phyloP scores from a whole-genome alignment of 2,888 invertebrate genomes.

The Xanthia icteritia region DNA sequence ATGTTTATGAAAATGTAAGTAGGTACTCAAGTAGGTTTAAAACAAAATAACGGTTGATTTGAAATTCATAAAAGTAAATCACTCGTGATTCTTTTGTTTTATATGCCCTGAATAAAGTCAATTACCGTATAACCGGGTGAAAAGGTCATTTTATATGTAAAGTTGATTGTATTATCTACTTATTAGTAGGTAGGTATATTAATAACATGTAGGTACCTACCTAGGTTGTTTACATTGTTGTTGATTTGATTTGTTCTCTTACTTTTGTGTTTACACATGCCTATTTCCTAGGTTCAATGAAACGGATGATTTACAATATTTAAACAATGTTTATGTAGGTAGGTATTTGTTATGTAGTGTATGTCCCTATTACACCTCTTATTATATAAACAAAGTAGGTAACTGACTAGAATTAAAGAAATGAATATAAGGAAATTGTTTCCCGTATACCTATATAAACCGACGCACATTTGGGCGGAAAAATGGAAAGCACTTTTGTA shows the following conservation, averaged over 20 bases:
- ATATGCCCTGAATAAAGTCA: neutral
- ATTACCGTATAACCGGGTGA: neutral
- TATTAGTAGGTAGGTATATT: neutral
- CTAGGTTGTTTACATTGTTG: neutral
- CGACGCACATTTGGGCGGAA: neutral
- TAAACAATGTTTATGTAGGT: neutral
- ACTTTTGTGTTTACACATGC: neutral
- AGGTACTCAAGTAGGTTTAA: neutral
- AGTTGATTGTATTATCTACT: neutral
- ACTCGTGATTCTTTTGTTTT: slow-evolving; percentile 14
- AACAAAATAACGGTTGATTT: neutral
- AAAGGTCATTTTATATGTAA: neutral
- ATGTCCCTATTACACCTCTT: neutral
- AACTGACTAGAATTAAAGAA: neutral
- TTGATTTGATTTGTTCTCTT: neutral
- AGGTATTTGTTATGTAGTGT: neutral
- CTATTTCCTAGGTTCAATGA: slow-evolving; percentile 6
- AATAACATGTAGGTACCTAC: neutral
- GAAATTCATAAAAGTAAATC: neutral
- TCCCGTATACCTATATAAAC: neutral
- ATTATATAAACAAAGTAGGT: neutral
- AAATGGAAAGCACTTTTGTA: neutral
- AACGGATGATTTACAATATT: neutral
- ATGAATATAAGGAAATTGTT: neutral
- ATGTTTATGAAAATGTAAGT: no score